Evolutionary conservation across 2,888 invertebrate species (phyloP), one percentile per base, ranked within the genome.

Genomic region (Galerucella calmariensis): DNA sequence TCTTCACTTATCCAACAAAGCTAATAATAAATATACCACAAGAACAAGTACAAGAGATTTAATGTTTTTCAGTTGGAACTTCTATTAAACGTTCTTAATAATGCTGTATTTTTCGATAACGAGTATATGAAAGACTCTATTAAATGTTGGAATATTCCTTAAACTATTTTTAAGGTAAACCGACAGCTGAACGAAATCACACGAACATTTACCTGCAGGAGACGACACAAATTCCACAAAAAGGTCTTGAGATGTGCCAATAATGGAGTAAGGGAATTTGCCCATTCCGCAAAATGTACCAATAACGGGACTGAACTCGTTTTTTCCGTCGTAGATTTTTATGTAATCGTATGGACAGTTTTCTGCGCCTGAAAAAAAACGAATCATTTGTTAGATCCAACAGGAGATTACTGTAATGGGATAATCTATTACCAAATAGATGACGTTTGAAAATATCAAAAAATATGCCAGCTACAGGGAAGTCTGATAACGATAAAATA

Each of bases 261-360:
- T 96, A 85, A 97, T 97, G 83, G 96, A 96, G 89, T 96, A 96
- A 0, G 97, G 96, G 83, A 97, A 97, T 87, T 96, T 96, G 65
- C 96, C 96, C 93, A 96, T 94, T 1, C 96, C 96, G 85, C 96
- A 97, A 85, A 97, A 96, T 8, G 95, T 96, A 6, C 96, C 96
- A 80, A 97, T 97, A 63, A 95, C 92, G 0, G 95, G 94, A 14
- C 95, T 93, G 63, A 93, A 93, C 82, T 96, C 95, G 86, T 96
- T 94, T 82, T 95, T 94, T 0, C 97, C 97, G 82, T 97, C 97
- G 89, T 96, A 96, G 76, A 97, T 94, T 81, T 92, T 92, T 79
- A 97, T 93, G 89, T 95, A 96, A 87, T 97, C 97, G 87, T 93
- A 96, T 0, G 96, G 96, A 84, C 97, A 97, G 84, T 95, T 94